phyloP scores from a whole-genome alignment of 2,888 invertebrate species.

The Tipula unca region DNA sequence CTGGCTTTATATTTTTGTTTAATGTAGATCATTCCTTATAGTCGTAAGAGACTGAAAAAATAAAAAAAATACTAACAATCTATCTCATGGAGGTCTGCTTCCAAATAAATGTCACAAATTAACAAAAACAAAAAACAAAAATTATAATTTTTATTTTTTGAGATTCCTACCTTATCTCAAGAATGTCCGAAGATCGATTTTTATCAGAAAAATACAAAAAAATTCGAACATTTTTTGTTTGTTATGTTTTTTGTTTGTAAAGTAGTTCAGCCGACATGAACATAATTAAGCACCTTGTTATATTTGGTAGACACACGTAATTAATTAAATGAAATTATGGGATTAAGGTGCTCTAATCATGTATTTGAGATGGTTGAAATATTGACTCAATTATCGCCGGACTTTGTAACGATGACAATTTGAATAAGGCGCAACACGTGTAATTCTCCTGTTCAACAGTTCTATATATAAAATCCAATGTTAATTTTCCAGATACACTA shows the following conservation, averaged over 20 bases:
- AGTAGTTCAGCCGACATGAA: background rate
- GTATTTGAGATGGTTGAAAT: background rate
- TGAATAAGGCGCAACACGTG: no score
- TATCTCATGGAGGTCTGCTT: constrained; percentile 16
- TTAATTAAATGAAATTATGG: background rate
- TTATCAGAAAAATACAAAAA: background rate
- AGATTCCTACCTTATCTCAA: constrained; percentile 16
- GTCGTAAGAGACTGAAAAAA: background rate
- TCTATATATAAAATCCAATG: background rate
- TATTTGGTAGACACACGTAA: background rate
- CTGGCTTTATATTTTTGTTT: background rate
- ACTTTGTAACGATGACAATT: no score
- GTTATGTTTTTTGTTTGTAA: background rate
- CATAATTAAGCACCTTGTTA: constrained; percentile 8
- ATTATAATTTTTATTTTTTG: background rate
- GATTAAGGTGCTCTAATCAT: background rate
- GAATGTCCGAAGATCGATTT: constrained; percentile 14
- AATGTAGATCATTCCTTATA: background rate
- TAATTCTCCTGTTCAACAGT: background rate
- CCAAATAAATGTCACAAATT: background rate
- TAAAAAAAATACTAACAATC: background rate
- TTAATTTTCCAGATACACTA: no score
- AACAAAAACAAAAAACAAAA: constrained; percentile 2
- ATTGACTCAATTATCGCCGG: background rate
- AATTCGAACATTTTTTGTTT: background rate